Percentiles rank a stretch among this genome's conserved stretches.
These are phyloP conservation scores for Phengaris alcon DNA, from an alignment of 2,888 invertebrate genomes.

Conservation along the genomic window DNA sequence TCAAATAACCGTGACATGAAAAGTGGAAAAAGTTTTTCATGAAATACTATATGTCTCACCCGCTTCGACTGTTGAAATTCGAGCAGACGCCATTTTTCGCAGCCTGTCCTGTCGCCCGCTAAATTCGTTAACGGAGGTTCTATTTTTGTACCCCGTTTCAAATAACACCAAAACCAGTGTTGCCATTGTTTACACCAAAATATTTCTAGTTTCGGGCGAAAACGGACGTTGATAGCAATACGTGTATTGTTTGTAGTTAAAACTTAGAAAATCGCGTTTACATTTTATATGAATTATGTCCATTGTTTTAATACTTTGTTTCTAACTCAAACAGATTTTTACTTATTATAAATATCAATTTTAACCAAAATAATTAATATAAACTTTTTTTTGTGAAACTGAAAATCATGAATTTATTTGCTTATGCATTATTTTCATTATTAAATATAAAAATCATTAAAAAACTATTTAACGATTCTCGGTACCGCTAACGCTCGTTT, in stretches of 20 bases:
- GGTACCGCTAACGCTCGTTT: no score
- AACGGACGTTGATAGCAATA: constrained; percentile 5
- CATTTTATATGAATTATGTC: background rate
- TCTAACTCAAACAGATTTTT: no score
- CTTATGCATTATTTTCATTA: no score
- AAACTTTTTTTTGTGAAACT: no score
- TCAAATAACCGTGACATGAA: constrained; percentile 8
- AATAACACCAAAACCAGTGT: constrained; percentile 13
- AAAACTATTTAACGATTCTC: no score
- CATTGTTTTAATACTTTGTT: background rate
- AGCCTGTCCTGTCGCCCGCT: constrained; percentile 25
- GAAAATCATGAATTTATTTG: no score
- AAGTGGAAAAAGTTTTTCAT: constrained; percentile 10
- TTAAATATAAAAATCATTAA: no score
- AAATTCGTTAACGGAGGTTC: constrained; percentile 29
- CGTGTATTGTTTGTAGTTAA: background rate
- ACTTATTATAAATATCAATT: no score
- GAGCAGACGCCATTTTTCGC: constrained; percentile 25
- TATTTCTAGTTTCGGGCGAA: constrained; percentile 1
- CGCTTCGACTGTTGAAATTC: constrained; percentile 29
- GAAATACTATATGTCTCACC: constrained; percentile 1
- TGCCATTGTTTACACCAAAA: constrained; percentile 9
- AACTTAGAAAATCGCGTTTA: no score
- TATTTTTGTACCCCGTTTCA: constrained; percentile 22
- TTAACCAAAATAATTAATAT: no score